Evolutionary conservation across 1,140 invertebrate genomes (phyloP).

Genomic region (Hylyphantes graminicola): DNA sequence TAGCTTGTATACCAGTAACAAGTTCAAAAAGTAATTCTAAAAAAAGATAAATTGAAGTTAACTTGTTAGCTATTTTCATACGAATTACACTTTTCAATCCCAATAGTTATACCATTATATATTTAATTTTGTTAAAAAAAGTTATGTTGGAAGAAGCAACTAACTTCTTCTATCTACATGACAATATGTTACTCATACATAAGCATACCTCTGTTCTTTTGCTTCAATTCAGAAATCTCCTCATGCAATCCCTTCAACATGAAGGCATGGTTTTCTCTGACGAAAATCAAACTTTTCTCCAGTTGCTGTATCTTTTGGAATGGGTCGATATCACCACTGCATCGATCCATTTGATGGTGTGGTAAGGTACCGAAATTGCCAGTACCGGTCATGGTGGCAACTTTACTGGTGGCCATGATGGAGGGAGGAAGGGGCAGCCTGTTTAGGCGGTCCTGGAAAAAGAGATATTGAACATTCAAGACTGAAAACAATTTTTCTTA

Average conservation of each 20-base stretch:
- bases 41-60: background rate
- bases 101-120: background rate
- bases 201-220: conserved; percentile 56
- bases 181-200: too few species aligned
- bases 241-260: conserved; percentile 58
- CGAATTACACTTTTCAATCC: background rate
- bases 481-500: too few species aligned
- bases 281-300: conserved; percentile 61
- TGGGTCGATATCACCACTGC: conserved; percentile 40
- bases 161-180: too few species aligned
- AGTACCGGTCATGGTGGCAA: background rate
- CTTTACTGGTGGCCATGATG: conserved; percentile 45
- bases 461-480: too few species aligned
- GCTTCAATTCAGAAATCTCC: conserved; percentile 59
- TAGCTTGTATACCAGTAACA: conserved; percentile 48
- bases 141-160: background rate
- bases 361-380: background rate
- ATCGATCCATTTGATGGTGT: background rate
- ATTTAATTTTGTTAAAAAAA: background rate
- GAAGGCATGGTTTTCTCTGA: conserved; percentile 53
- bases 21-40: conserved; percentile 52
- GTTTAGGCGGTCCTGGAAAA: conserved; percentile 10
- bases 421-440: conserved; percentile 41
- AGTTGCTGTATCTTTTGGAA: conserved; percentile 59
- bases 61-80: background rate